Evolutionary conservation across 1,140 invertebrate genomes (phyloP).

Genomic region (Tetragonula clypearis): DNA sequence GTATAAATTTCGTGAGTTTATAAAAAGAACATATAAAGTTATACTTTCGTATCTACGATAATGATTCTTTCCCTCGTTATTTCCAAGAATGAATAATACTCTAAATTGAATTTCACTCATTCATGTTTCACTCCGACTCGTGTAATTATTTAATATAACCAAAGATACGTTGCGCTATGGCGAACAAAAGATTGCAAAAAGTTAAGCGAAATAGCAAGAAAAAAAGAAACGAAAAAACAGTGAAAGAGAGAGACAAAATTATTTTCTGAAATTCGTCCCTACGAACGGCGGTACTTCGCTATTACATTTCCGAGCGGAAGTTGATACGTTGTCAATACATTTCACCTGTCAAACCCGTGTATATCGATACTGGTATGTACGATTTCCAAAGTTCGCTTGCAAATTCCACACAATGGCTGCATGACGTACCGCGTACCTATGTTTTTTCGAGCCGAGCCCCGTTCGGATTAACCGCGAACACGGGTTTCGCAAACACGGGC

Average conservation of each 20-base stretch:
- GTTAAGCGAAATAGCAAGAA: neutral
- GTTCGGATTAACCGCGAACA: conserved; percentile 20
- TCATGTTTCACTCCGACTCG: neutral
- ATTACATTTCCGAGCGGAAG: conserved; percentile 8
- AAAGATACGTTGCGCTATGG: neutral
- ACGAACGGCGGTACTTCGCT: no score
- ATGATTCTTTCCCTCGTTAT: no score
- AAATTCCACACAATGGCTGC: neutral
- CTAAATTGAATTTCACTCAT: neutral
- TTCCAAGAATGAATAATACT: no score
- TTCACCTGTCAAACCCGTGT: neutral
- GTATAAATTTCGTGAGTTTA: no score
- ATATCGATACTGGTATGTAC: neutral
- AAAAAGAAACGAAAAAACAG: no score
- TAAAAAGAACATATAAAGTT: no score
- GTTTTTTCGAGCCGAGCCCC: neutral
- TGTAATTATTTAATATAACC: neutral
- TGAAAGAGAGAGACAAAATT: neutral
- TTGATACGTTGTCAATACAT: conserved; percentile 20
- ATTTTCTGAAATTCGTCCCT: neutral
- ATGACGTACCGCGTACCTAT: neutral
- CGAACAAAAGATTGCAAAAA: neutral
- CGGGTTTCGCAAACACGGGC: conserved; percentile 5
- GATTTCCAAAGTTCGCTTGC: neutral
- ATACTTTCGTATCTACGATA: no score